Percentiles rank a stretch among this genome's conserved stretches.
Conservation (phyloP, 2,113 vertebrate genomes). For the Cochlearius cochlearius region DNA sequence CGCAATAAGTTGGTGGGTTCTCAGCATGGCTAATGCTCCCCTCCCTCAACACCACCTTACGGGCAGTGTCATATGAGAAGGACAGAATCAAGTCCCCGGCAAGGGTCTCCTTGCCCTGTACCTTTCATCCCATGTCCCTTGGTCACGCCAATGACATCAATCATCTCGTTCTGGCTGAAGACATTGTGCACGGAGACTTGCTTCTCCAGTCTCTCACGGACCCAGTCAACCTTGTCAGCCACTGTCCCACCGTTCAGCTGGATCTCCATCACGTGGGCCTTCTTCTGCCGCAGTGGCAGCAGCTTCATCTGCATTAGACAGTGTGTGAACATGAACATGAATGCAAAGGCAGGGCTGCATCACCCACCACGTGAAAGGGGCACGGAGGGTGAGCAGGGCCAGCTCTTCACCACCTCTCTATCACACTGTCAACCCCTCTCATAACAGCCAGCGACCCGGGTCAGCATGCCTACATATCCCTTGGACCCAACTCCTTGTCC, state of each 20-base stretch:
- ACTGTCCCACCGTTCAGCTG: constrained; percentile 79
- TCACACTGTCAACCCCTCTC: not conserved
- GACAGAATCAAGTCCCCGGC: not conserved
- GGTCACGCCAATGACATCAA: constrained; percentile 81
- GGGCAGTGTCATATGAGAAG: not conserved
- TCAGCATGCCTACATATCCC: not conserved
- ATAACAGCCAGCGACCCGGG: not conserved
- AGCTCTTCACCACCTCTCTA: not conserved
- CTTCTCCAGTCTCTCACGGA: constrained; percentile 78
- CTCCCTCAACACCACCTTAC: too few species aligned
- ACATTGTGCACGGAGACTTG: constrained; percentile 71
- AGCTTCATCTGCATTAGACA: constrained; percentile 75
- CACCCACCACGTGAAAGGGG: not conserved
- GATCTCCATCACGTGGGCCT: constrained; percentile 83
- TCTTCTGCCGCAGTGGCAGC: constrained; percentile 80
- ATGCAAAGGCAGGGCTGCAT: not conserved
- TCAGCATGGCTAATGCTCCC: not conserved
- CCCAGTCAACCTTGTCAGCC: constrained; percentile 82
- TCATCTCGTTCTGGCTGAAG: constrained; percentile 79
- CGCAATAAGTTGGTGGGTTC: not conserved
- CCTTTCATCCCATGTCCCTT: constrained; percentile 83
- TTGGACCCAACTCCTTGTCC: not conserved
- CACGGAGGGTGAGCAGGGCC: not conserved
- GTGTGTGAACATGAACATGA: not conserved
- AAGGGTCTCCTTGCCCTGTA: not conserved